Percentiles rank a stretch among this genome's conserved stretches.
Conservation (phyloP, 2,888 invertebrate species). For the Drosophila acutilabella region DNA sequence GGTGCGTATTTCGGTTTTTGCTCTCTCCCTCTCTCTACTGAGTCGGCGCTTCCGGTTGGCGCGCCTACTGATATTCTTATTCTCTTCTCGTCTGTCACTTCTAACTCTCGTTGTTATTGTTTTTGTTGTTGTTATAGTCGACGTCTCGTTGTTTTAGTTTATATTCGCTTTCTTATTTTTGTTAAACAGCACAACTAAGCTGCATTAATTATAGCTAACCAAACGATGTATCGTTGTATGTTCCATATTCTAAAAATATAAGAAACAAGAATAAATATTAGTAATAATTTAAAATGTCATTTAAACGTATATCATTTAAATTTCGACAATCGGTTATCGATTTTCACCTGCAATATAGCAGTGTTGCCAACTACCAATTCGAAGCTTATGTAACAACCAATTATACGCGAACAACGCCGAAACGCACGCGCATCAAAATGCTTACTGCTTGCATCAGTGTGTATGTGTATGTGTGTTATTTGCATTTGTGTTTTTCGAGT, state of each 20-base stretch:
- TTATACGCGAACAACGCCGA: conserved; percentile 33
- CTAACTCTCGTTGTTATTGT: conserved; percentile 52
- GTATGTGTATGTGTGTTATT: background rate
- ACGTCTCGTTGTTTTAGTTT: conserved; percentile 49
- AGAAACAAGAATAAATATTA: background rate
- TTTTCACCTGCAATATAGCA: conserved; percentile 14
- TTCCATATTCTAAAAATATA: conserved; percentile 63
- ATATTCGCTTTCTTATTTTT: conserved; percentile 23
- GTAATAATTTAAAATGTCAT: background rate
- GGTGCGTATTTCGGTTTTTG: conserved; percentile 45
- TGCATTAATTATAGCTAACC: conserved; percentile 39
- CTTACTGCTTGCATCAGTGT: conserved; percentile 22
- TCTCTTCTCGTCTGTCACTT: conserved; percentile 5
- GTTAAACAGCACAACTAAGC: conserved; percentile 53
- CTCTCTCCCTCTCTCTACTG: conserved; percentile 18
- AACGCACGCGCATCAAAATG: conserved; percentile 62
- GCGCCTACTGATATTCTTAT: conserved; percentile 25
- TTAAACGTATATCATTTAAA: background rate
- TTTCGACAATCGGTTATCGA: conserved; percentile 21
- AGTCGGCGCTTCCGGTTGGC: conserved; percentile 32
- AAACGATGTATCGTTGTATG: conserved; percentile 64
- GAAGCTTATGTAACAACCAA: conserved; percentile 59
- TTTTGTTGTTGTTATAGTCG: conserved; percentile 26
- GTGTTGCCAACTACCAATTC: conserved; percentile 49
- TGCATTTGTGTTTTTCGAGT: conserved; percentile 35